A percentile compares a stretch with the other conserved stretches of the same genome.
Conservation (phyloP, 2,113 vertebrate species). For the Salvelinus sp. region DNA sequence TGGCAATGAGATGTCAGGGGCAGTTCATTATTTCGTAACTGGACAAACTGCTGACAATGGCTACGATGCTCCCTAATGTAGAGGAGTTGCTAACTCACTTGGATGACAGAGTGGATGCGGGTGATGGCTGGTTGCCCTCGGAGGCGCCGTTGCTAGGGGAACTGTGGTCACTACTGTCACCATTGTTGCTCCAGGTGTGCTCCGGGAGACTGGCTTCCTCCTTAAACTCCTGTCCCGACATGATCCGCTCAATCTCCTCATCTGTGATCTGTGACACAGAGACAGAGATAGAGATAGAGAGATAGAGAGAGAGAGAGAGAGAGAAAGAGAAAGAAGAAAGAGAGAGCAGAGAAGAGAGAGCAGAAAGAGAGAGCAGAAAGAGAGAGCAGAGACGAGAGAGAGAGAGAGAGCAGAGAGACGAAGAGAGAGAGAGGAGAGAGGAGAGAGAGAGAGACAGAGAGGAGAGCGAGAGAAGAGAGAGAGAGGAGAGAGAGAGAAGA, state of each 20-base stretch:
- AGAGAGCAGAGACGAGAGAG: too few relatives aligned
- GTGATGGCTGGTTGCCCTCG: conserved; percentile 97
- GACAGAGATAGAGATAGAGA: background rate
- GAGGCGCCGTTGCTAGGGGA: conserved; percentile 94
- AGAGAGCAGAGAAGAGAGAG: too few relatives aligned
- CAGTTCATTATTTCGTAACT: conserved; percentile 18
- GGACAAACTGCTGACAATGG: too few relatives aligned
- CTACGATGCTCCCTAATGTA: background rate
- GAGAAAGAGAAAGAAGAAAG: too few relatives aligned
- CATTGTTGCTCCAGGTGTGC: conserved; percentile 93
- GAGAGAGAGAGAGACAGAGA: background rate
- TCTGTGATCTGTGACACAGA: conserved; percentile 85
- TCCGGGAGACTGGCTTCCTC: conserved; percentile 86
- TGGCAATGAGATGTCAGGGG: conserved; percentile 45
- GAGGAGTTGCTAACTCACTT: conserved; percentile 77
- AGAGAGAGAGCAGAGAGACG: too few relatives aligned
- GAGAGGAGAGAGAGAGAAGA: too few relatives aligned
- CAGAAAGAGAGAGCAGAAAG: too few relatives aligned
- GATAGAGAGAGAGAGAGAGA: background rate
- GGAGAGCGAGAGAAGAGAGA: too few relatives aligned
- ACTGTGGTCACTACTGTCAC: conserved; percentile 97
- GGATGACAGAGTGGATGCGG: conserved; percentile 93
- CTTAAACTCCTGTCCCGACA: conserved; percentile 99
- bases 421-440: too few relatives aligned
- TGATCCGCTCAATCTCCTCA: conserved; percentile 97